Conservation (phyloP, 1,140 invertebrate genomes). For the Euura saliciscinereae region DNA sequence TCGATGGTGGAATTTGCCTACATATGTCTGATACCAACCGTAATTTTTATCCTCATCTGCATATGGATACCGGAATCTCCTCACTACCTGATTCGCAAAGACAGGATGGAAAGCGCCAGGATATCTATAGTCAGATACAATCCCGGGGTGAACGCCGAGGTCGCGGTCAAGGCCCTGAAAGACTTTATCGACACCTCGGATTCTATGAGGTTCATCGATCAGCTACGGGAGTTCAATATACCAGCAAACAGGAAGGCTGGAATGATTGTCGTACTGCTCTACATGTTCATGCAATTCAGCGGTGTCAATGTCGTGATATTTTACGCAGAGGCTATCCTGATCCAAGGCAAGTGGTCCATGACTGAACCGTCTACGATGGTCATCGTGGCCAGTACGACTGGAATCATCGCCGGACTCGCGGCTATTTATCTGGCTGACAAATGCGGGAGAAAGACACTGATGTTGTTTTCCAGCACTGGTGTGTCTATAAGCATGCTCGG, state of each 20-base stretch:
- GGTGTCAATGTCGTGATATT: slow-evolving; percentile 40
- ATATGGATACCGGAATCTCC: slow-evolving; percentile 76
- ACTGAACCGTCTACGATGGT: slow-evolving; percentile 37
- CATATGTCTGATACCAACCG: slow-evolving; percentile 60
- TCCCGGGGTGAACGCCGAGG: slow-evolving; percentile 27
- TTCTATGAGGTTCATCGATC: neutral
- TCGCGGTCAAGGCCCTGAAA: slow-evolving; percentile 36
- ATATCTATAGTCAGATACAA: slow-evolving; percentile 41
- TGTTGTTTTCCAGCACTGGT: slow-evolving; percentile 33
- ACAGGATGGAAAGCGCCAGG: slow-evolving; percentile 64
- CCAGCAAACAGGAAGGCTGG: neutral
- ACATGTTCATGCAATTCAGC: slow-evolving; percentile 32
- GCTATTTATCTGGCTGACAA: slow-evolving; percentile 36
- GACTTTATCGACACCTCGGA: slow-evolving; percentile 32
- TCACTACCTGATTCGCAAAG: slow-evolving; percentile 66
- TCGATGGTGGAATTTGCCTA: slow-evolving; percentile 63
- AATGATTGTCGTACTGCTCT: neutral
- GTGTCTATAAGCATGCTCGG: slow-evolving; percentile 31
- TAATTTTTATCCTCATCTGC: slow-evolving; percentile 66
- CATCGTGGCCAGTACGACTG: slow-evolving; percentile 34
- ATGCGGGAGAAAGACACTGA: slow-evolving; percentile 35
- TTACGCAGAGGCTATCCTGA: slow-evolving; percentile 43
- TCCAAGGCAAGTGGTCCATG: slow-evolving; percentile 31
- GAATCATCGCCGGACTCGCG: slow-evolving; percentile 28
- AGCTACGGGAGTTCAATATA: neutral